Conservation (phyloP, 1,140 invertebrate genomes). For the Neocloeon triangulifer region DNA sequence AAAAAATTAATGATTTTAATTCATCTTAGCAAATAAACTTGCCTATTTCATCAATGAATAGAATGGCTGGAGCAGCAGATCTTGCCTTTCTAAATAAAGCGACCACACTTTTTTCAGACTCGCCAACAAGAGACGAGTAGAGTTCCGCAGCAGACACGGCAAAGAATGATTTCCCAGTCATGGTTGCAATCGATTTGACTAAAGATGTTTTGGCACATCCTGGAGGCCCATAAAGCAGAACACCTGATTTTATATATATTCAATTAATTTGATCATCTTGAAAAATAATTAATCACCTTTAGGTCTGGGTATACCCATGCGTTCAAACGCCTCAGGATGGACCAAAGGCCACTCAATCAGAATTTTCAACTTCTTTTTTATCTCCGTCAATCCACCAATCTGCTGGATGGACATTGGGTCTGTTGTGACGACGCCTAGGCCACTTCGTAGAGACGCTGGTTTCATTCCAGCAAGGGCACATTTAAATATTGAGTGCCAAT, state of each 20-base stretch:
- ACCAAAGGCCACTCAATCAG: conserved; percentile 38
- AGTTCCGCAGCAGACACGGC: conserved; percentile 36
- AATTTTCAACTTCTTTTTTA: conserved; percentile 35
- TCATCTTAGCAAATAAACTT: conserved; percentile 7
- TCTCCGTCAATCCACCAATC: conserved; percentile 36
- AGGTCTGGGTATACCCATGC: conserved; percentile 31
- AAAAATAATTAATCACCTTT: conserved; percentile 17
- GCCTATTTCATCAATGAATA: conserved; percentile 59
- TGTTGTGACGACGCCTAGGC: conserved; percentile 24
- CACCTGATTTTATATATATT: conserved; percentile 15
- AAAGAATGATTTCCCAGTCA: conserved; percentile 33
- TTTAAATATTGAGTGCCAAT: too few species aligned
- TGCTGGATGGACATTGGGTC: conserved; percentile 25
- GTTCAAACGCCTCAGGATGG: conserved; percentile 29
- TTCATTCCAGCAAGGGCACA: conserved; percentile 16
- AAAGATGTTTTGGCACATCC: conserved; percentile 54
- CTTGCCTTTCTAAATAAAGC: conserved; percentile 41
- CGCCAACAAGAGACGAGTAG: conserved; percentile 41
- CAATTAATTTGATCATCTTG: neutral
- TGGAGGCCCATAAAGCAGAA: conserved; percentile 51
- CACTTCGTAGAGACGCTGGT: conserved; percentile 27
- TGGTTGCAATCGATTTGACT: conserved; percentile 35
- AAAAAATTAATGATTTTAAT: too few species aligned
- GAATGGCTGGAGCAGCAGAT: conserved; percentile 35
- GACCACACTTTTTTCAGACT: conserved; percentile 31